Evolutionary conservation across 2,797 vertebrate species (phyloP), one percentile per base, ranked within the genome.

Genomic region (Hypotaenidia philippensis): DNA sequence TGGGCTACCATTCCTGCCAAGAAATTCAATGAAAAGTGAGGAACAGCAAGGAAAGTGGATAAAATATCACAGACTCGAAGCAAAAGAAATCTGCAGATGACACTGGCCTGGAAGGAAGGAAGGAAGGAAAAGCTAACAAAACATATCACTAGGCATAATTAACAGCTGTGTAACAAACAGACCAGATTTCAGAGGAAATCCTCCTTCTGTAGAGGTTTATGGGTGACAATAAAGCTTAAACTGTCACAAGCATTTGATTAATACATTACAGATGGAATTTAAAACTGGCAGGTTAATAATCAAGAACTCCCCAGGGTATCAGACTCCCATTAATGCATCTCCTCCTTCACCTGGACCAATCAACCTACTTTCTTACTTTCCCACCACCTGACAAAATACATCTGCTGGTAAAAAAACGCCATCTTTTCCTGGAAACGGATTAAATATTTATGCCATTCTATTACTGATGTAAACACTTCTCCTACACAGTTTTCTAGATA

Each of bases 171-270:
- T 72, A 90, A 81, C 32, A 78, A 93, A 57, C 13, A 74, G 60
- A 49, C 13, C 87, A 95, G 83, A 91, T 93, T 93, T 93, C 59
- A 72, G 80, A 89, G 64, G 47, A 90, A 94, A 94, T 79, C 63
- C 63, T 84, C 63, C 91, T 95, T 79, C 87, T 94, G 65, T 31
- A 81, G 32, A 90, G 59, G 74, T 95, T 87, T 96, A 76, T 64
- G 66, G 85, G 87, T 74, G 78, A 89, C 72, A 82, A 68, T 83
- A 94, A 93, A 86, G 77, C 85, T 95, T 92, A 89, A 89, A 87
- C 49, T 70, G 87, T 89, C 87, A 93, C 31, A 74, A 70, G 75
- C 25, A 4, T 53, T 93, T 93, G 75, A 87, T 96, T 76, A 93
- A 55, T 45, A 74, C 6, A 3, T 86, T 93, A 92, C 69, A 92